Conservation (phyloP, 2,113 vertebrate species). For the Colistium nudipinnis region DNA sequence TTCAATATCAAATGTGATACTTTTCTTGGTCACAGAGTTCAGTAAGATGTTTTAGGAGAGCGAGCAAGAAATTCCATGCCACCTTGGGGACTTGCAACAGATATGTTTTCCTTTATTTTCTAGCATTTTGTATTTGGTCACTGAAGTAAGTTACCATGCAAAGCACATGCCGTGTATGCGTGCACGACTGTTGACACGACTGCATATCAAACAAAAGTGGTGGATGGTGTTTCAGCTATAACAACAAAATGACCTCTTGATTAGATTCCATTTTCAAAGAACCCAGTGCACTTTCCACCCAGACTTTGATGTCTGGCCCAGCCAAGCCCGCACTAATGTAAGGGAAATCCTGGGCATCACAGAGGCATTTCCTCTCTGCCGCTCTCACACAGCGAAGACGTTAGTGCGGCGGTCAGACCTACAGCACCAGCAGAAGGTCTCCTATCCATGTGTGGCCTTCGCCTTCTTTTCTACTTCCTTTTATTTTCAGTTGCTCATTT, state of each 20-base stretch:
- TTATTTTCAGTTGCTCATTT: neutral
- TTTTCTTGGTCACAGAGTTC: neutral
- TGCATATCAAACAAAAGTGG: slow-evolving; percentile 2
- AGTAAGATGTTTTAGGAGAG: too few relatives aligned
- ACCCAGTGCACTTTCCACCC: slow-evolving; percentile 45
- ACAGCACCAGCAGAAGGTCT: slow-evolving; percentile 6
- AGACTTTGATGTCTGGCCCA: slow-evolving; percentile 70
- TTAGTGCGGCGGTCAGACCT: slow-evolving; percentile 19
- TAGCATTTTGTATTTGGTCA: too few relatives aligned
- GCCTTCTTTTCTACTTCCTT: neutral
- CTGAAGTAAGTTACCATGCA: too few relatives aligned
- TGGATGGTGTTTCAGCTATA: slow-evolving; percentile 16
- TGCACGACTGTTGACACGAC: neutral
- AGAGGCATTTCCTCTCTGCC: slow-evolving; percentile 75
- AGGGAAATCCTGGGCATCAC: slow-evolving; percentile 80
- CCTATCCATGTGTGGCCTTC: neutral
- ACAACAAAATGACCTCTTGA: slow-evolving; percentile 57
- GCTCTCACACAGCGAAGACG: slow-evolving; percentile 61
- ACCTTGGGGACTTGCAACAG: too few relatives aligned
- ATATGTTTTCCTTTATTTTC: too few relatives aligned
- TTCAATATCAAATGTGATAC: neutral
- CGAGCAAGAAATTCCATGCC: too few relatives aligned
- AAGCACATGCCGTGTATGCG: too few relatives aligned
- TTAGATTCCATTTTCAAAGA: slow-evolving; percentile 43
- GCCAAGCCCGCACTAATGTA: slow-evolving; percentile 67